Evolutionary conservation across 2,797 vertebrate species (phyloP), one percentile per base, ranked within the genome.

Genomic region (Fistularia tabacaria): DNA sequence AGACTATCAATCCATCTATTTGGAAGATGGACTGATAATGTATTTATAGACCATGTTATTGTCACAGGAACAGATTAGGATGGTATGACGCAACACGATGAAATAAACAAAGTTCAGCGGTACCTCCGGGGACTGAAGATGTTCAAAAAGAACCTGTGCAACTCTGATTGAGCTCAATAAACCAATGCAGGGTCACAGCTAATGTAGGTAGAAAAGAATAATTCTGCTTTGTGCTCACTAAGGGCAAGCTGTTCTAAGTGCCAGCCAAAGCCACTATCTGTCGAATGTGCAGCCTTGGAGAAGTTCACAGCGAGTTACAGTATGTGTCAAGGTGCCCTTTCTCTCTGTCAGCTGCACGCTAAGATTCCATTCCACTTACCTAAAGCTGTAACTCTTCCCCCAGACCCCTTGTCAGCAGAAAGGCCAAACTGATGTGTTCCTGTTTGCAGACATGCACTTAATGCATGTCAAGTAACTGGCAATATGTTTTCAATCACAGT

Each of bases 281-380:
- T 76, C 56, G 38, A 68, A 64, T 58, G 62, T 66, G 50, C 57
- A 65, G 60, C 81, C 78, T 71, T 71, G 59, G 69, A 64, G 53
- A 66, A 69, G 81, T 82, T 85, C 82, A 76, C 82, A 69, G 62
- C 14, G 54, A 76, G 70, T 75, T 71, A 59, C 69, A 81, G 72
- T 73, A 77, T 83, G 76, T 84, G 79, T 85, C 82, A 84, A 81
- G 81, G 83, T 85, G 80, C 79, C 82, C 84, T 76, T 67, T 80
- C 49, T 57, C 69, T 77, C 70, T 83, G 83, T 82, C 84, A 86
- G 75, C 80, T 73, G 68, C 59, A 48, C 36, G 64, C 69, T 77
- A 79, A 83, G 70, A 84, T 84, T 87, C 72, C 76, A 55, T 40
- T 73, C 59, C 65, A 42, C 54, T 60, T 69, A 74, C 68, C 69